Base-by-base conservation (phyloP, 2,797 vertebrate genomes). In the Morelia viridis region DNA sequence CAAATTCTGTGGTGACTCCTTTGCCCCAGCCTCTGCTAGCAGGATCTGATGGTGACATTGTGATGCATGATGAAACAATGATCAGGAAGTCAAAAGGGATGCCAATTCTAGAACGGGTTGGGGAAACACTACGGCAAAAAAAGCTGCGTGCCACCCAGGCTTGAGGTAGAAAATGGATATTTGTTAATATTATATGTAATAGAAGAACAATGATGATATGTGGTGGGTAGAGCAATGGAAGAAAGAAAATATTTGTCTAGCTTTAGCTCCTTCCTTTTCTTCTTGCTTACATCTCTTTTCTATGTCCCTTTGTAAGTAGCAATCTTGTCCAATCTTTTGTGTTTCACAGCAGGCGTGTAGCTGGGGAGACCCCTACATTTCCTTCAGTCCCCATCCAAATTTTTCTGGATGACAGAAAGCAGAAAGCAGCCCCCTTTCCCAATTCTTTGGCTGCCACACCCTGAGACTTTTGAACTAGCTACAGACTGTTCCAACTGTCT, bases 71-170 rank as follows among this genome's bases (percentile, higher is more conserved):
- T 1, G 85, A 68, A 46, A 80, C 93, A 0, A 92, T 31, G 4
- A n/a, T 94, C 93, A 98, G 98, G 95, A 98, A 98, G 89, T 98
- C 98, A 95, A 87, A 97, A 46, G 95, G 96, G 6, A 94, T 97
- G 1, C 88, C 96, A 1, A 95, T 96, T 80, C 90, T 90, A 28
- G 98, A 98, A 90, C 68, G 61, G 0, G 57, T 62, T 35, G 17
- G 62, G 88, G 95, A 96, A 84, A 96, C 93, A 12, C 41, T 17
- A 2, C 94, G 93, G 60, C 90, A 92, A 87, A 98, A 98, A 97
- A 96, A 93, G 96, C 96, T 95, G 89, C 95, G 95, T 0, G 85
- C 95, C 0, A 87, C 91, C 58, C 96, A 93, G 68, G 93, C 94
- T 92, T 92, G 35, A 93, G 50, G 26, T 35, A 41, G 58, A 46